A percentile compares a stretch with the other conserved stretches of the same genome.
Evolutionary conservation across 2,113 vertebrate species (phyloP).

Genomic region (Phyllostomus discolor): DNA sequence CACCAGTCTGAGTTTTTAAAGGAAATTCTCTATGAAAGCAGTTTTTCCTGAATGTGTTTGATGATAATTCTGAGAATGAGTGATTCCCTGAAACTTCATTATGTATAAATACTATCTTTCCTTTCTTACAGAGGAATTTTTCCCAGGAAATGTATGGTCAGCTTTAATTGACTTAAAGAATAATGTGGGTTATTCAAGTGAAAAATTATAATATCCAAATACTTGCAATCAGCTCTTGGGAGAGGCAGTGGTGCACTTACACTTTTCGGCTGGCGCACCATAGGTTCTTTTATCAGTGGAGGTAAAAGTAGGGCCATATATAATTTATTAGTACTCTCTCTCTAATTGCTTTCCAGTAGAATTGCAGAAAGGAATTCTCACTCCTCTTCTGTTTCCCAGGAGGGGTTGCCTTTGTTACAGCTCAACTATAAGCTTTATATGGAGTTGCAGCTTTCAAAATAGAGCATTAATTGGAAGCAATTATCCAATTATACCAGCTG

Average conservation of each 20-base stretch:
- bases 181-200: conserved; percentile 32
- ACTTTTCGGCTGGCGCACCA: background rate
- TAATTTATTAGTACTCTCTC: conserved; percentile 59
- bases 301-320: conserved; percentile 63
- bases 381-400: conserved; percentile 55
- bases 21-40: background rate
- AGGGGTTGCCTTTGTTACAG: conserved; percentile 65
- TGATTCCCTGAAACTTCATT: background rate
- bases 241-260: background rate
- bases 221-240: background rate
- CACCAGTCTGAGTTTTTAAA: background rate
- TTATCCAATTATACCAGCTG: conserved; percentile 73
- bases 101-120: background rate
- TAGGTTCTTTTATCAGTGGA: conserved; percentile 51
- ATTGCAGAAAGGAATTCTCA: conserved; percentile 58
- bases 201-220: background rate
- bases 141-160: background rate
- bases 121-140: background rate
- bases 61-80: background rate
- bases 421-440: conserved; percentile 60
- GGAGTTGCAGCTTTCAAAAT: conserved; percentile 65
- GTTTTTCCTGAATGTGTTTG: background rate
- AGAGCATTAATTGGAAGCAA: conserved; percentile 76
- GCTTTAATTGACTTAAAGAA: conserved; percentile 20
- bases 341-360: conserved; percentile 57